A percentile compares a stretch with the other conserved stretches of the same genome.
These are phyloP conservation scores for Caenorhabditis latens DNA, from an alignment of 1,140 invertebrate species.

Conservation along the genomic window DNA sequence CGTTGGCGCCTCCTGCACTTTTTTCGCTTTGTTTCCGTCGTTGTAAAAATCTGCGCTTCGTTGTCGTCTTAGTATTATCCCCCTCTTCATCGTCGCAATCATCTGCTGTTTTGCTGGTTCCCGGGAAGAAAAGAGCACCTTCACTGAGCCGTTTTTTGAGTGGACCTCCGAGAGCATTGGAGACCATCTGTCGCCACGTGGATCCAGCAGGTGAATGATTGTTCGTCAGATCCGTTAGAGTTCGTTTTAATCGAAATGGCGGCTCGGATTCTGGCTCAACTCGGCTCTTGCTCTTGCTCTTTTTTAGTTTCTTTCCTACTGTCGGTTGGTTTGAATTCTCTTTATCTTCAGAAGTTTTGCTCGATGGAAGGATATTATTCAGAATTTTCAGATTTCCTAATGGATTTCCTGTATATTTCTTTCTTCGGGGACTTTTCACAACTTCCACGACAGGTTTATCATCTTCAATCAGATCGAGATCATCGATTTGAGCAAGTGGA, in stretches of 20 bases:
- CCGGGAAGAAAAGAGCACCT: slow-evolving; percentile 23
- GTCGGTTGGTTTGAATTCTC: background rate
- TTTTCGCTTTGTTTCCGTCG: slow-evolving; percentile 55
- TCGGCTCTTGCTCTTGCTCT: slow-evolving; percentile 31
- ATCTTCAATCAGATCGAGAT: slow-evolving; percentile 30
- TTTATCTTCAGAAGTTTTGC: background rate
- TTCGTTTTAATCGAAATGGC: slow-evolving; percentile 55
- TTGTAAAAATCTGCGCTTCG: slow-evolving; percentile 44
- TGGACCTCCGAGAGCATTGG: slow-evolving; percentile 41
- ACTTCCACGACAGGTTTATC: slow-evolving; percentile 10
- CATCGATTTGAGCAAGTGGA: slow-evolving; percentile 43
- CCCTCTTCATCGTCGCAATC: slow-evolving; percentile 44
- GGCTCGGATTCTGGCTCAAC: slow-evolving; percentile 26
- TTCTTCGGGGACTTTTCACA: slow-evolving; percentile 30
- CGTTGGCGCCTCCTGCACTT: slow-evolving; percentile 49
- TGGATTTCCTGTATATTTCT: slow-evolving; percentile 42
- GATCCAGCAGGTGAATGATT: slow-evolving; percentile 44
- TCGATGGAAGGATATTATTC: background rate
- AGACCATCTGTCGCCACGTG: slow-evolving; percentile 51
- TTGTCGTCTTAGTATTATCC: slow-evolving; percentile 27
- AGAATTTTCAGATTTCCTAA: slow-evolving; percentile 33
- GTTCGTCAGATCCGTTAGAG: slow-evolving; percentile 32
- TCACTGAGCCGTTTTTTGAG: slow-evolving; percentile 47
- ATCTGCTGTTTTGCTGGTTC: slow-evolving; percentile 38
- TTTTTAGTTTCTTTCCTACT: slow-evolving; percentile 4